Base-by-base conservation (phyloP, 2,797 vertebrate genomes). In the Cryptoblepharus egeriae region DNA sequence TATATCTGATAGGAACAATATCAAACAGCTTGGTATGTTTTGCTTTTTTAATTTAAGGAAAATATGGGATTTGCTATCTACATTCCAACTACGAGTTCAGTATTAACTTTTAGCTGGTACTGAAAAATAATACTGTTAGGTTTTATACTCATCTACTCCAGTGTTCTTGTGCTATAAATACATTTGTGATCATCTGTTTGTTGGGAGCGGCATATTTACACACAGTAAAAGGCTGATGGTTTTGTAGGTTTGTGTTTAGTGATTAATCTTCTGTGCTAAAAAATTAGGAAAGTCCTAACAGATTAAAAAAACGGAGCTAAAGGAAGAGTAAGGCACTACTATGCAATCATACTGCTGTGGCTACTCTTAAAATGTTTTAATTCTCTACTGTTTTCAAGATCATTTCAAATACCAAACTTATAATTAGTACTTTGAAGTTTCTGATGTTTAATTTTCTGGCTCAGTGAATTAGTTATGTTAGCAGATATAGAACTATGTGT, bases 1-100 rank as follows among this genome's bases (percentile, higher is more conserved):
- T 26, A 7, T 37, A 18, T 37, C 88, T 60, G 86, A 76, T 90
- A 88, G 92, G 81, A 91, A 87, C 74, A 74, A 85, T 52, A 52
- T 83, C 83, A 88, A 84, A 49, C 30, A n/a, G 57, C 39, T 13
- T 77, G 80, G 68, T 87, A 85, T 3, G 12, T 92, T 88, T 92
- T 88, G 37, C 86, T 89, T 9, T 90, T 60, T 88, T 93, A 88
- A 85, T 79, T 35, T 89, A 84, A 58, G 78, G 28, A 89, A 77
- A 22, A 24, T 68, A 85, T 55, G 81, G 86, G 75, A 67, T 28
- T 86, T 45, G 72, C 83, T 87, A 55, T 67, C 58, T 79, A 77
- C 42, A 87, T 90, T 88, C 83, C 85, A 57, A 76, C 69, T 79
- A 3, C 3, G 72, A 78, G 68, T 79, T 61, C 76, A 13, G 69